A percentile compares a stretch with the other conserved stretches of the same genome.
phyloP scores from a whole-genome alignment of 2,888 invertebrate species.

The Amblyjoppa fuscipennis region DNA sequence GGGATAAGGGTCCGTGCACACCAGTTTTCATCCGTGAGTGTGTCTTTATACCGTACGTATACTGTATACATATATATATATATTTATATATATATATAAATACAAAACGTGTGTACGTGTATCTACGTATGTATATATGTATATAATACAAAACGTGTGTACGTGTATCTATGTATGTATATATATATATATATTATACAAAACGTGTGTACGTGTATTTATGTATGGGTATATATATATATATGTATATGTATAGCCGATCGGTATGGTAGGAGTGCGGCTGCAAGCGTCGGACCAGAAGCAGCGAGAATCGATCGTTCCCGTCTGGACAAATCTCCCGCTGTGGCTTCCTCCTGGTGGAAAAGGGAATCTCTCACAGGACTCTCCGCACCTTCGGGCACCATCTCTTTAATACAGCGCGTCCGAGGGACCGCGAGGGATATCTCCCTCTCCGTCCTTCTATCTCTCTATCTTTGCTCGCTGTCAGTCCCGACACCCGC shows the following conservation, averaged over 20 bases:
- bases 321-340: constrained; percentile 66
- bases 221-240: not conserved
- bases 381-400: constrained; percentile 41
- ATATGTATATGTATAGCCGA: constrained; percentile 2
- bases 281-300: constrained; percentile 29
- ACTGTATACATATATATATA: too few species aligned
- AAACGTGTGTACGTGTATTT: not conserved
- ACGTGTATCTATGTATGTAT: not conserved
- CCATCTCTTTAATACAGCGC: constrained; percentile 9
- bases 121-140: too few species aligned
- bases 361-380: constrained; percentile 45
- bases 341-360: constrained; percentile 61
- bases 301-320: constrained; percentile 48
- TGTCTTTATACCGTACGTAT: not conserved
- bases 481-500: constrained; percentile 67
- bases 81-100: too few species aligned
- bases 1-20: constrained; percentile 81
- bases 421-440: constrained; percentile 6
- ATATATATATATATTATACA: too few species aligned
- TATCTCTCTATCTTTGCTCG: constrained; percentile 47
- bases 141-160: too few species aligned
- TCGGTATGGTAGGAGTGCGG: constrained; percentile 30
- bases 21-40: constrained; percentile 46
- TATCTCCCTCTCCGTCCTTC: constrained; percentile 24
- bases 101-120: too few species aligned